phyloP scores from a whole-genome alignment of 2,113 vertebrate species.

The Rhinolophus sinicus region DNA sequence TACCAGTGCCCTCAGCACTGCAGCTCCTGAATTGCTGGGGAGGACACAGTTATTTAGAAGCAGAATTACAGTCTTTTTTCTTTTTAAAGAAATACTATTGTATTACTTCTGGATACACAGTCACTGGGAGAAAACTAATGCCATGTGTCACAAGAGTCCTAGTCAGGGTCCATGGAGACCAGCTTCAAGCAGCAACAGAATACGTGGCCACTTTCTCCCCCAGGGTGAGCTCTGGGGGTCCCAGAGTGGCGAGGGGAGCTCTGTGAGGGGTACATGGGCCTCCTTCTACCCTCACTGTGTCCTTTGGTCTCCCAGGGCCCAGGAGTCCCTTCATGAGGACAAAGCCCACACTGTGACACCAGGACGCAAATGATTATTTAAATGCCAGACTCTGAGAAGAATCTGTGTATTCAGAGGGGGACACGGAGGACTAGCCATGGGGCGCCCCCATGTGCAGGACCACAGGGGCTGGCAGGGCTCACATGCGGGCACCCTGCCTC shows the following conservation, averaged over 20 bases:
- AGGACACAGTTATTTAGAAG: background rate
- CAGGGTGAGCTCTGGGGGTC: background rate
- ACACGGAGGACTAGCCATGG: accelerated
- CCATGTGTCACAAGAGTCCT: background rate
- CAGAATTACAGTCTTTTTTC: background rate
- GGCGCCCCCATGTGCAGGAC: accelerated
- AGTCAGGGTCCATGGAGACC: no score
- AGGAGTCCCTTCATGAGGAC: background rate
- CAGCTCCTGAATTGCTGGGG: no score
- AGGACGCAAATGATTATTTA: background rate
- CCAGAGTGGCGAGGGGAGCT: background rate
- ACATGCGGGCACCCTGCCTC: background rate
- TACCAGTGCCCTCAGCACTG: background rate
- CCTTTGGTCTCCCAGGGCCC: background rate
- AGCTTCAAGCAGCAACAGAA: background rate
- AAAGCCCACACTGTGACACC: background rate
- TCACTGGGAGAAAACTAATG: background rate
- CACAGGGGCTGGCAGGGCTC: background rate
- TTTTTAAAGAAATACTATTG: background rate
- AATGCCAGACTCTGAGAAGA: background rate
- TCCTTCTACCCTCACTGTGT: no score
- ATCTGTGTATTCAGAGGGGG: background rate
- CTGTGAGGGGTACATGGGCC: background rate
- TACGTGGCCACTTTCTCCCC: background rate
- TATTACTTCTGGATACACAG: background rate